A percentile compares a stretch with the other conserved stretches of the same genome.
Conservation (phyloP, 2,888 invertebrate genomes). For the Latrodectus elegans region DNA sequence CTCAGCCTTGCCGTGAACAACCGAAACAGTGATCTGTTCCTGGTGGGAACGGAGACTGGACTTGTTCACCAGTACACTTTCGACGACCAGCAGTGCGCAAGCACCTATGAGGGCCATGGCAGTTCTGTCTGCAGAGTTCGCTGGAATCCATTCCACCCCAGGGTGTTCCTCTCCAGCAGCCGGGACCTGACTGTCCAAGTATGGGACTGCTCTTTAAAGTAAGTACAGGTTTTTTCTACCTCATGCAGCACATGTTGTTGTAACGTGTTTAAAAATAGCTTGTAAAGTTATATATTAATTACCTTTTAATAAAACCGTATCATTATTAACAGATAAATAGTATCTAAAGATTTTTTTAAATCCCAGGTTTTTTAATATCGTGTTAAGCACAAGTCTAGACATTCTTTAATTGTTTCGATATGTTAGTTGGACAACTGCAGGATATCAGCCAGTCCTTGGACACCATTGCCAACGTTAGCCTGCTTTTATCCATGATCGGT, state of each 20-base stretch:
- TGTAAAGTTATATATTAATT: no score
- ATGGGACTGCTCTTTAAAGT: conserved; percentile 85
- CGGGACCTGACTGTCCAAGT: conserved; percentile 96
- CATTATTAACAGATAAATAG: no score
- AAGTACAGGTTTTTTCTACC: background rate
- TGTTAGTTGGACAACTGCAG: no score
- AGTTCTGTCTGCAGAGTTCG: conserved; percentile 91
- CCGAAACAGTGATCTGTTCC: conserved; percentile 84
- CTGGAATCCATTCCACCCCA: conserved; percentile 90
- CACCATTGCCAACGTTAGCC: no score
- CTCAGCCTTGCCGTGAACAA: conserved; percentile 93
- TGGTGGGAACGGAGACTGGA: conserved; percentile 95
- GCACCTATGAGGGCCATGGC: conserved; percentile 84
- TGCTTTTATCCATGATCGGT: no score
- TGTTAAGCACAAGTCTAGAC: no score
- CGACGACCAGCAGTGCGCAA: conserved; percentile 75
- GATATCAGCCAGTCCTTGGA: no score
- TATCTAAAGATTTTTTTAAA: no score
- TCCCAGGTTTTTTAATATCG: no score
- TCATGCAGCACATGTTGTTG: background rate
- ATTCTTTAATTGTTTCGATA: no score
- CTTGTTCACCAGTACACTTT: conserved; percentile 92
- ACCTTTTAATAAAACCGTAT: no score
- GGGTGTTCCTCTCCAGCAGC: conserved; percentile 92
- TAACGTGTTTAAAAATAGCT: no score